These are phyloP conservation scores for Apostichopus leukothele DNA, from an alignment of 53 echinoderm and acorn worm species.

Conservation along the genomic window DNA sequence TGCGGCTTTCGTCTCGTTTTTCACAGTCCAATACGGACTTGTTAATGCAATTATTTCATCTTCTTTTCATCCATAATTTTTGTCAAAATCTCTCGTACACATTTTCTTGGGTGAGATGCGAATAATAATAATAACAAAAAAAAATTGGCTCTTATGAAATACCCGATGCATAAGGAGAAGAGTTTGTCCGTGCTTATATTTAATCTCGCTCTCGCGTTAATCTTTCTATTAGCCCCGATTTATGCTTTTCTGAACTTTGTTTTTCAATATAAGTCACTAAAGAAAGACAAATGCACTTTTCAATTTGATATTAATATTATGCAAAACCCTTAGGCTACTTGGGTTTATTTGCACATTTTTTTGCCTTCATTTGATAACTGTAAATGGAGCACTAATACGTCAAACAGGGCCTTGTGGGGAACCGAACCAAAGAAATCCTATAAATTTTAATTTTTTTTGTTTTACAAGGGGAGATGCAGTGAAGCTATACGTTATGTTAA, in stretches of 20 bases:
- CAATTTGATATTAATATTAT: slow-evolving; percentile 48
- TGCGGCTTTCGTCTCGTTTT: not conserved
- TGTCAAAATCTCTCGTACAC: not conserved
- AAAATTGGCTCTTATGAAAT: not conserved
- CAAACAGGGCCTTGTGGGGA: slow-evolving; percentile 18
- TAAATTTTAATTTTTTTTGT: slow-evolving; percentile 28
- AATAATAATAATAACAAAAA: not conserved
- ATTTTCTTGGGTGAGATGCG: no score
- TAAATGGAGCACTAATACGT: slow-evolving; percentile 18
- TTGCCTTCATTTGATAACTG: not conserved
- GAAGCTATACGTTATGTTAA: not conserved
- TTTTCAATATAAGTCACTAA: not conserved
- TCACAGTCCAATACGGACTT: not conserved
- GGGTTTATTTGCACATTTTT: slow-evolving; percentile 13
- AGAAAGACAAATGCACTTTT: slow-evolving; percentile 30
- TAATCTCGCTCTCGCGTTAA: not conserved
- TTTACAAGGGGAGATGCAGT: slow-evolving; percentile 9
- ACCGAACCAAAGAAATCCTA: not conserved
- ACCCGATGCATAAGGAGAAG: not conserved
- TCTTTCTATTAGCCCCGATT: not conserved
- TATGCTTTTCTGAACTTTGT: not conserved
- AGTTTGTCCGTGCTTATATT: not conserved
- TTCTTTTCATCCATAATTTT: not conserved
- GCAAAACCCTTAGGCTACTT: slow-evolving; percentile 36
- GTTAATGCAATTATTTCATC: not conserved